Conservation (phyloP, 2,113 vertebrate species). For the Mesocricetus auratus region DNA sequence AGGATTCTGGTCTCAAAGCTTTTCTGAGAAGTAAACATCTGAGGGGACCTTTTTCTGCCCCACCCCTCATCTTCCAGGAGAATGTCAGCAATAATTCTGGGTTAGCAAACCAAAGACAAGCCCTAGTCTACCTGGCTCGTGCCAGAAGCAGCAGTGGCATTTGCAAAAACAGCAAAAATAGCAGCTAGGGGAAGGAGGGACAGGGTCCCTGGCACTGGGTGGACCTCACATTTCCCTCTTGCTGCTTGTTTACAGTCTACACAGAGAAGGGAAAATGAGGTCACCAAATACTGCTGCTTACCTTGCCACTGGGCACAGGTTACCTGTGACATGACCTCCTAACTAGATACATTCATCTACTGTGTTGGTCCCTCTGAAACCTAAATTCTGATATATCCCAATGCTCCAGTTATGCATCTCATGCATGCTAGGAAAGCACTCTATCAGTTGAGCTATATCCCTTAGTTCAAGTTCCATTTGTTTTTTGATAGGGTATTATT, state of each 20-base stretch:
- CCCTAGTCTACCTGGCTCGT: constrained; percentile 49
- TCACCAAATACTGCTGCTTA: constrained; percentile 41
- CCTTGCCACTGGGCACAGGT: background rate
- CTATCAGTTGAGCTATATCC: background rate
- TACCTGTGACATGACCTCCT: constrained; percentile 50
- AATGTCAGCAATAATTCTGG: constrained; percentile 51
- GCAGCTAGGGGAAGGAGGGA: constrained; percentile 50
- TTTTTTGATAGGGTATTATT: background rate
- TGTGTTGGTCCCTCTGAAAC: background rate
- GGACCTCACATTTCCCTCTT: constrained; percentile 49
- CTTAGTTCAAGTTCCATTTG: background rate
- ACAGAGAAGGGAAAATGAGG: constrained; percentile 71
- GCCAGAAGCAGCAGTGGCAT: constrained; percentile 46
- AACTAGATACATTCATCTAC: background rate
- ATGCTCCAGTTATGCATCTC: background rate
- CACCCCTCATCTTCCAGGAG: background rate
- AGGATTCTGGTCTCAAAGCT: background rate
- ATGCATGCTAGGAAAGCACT: background rate
- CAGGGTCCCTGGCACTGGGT: constrained; percentile 15
- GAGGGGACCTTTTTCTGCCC: constrained; percentile 27
- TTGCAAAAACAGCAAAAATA: constrained; percentile 71
- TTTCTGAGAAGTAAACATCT: constrained; percentile 21
- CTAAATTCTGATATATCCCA: background rate
- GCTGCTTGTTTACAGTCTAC: constrained; percentile 63
- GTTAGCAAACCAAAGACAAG: constrained; percentile 54